phyloP scores from a whole-genome alignment of 2,797 vertebrate species.

The Coluber constrictor region DNA sequence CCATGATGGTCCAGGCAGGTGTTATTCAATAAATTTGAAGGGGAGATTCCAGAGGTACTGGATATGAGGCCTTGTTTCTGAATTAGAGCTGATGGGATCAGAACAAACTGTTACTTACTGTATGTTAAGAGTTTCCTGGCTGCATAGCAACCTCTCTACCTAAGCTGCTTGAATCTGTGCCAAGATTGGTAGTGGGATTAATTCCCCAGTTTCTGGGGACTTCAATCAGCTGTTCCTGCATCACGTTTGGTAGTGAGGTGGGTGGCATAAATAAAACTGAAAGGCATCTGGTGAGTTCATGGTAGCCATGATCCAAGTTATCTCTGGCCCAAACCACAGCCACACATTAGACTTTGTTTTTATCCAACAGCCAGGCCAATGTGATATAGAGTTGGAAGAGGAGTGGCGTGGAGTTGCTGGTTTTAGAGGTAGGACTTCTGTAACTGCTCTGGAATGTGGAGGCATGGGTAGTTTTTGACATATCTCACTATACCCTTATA shows the following conservation, averaged over 20 bases:
- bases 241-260: not conserved
- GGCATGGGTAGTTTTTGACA: not conserved
- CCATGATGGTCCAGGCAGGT: not conserved
- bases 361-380: not conserved
- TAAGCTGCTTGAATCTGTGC: not conserved
- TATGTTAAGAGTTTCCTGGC: not conserved
- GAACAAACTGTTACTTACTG: not conserved
- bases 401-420: not conserved
- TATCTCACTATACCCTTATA: not conserved
- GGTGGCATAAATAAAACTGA: not conserved
- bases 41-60: not conserved
- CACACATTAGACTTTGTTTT: not conserved
- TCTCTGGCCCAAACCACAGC: not conserved
- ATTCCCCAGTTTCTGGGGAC: not conserved
- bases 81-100: not conserved
- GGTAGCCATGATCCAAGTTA: not conserved
- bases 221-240: not conserved
- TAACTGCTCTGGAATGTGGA: too few relatives aligned
- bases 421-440: not conserved
- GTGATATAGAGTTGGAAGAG: not conserved
- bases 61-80: not conserved
- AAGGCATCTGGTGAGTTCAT: not conserved
- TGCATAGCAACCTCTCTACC: not conserved
- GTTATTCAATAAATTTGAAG: not conserved
- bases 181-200: not conserved